Base-by-base conservation (phyloP, 2,797 vertebrate species). In the Trematomus bernacchii region DNA sequence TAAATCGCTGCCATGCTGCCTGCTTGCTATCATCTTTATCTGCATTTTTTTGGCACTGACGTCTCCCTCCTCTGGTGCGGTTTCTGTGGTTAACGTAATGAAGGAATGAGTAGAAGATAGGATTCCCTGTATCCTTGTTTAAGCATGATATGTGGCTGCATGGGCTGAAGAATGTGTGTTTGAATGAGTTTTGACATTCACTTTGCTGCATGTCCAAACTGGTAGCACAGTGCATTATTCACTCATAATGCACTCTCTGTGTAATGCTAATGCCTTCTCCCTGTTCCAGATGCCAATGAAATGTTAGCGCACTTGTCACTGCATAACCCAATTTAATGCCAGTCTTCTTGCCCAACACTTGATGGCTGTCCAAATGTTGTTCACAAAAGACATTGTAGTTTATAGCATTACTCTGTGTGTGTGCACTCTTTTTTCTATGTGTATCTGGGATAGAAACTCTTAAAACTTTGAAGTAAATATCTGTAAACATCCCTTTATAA, bases 201-300 rank as follows among this genome's bases (percentile, higher is more conserved):
- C 95, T 98, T 98, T 97, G 96, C 95, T 96, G 94, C 94, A 92
- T 94, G 97, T 98, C 97, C 94, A 94, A 94, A 91, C 94, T 95
- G 95, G 96, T 98, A 94, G 95, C 92, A 86, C 68, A 76, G 91
- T 92, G 94, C 95, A 97, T 98, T 98, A 97, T 96, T 98, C 96
- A 97, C 93, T 86, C 91, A 94, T 95, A 95, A 96, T 94, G 87
- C 94, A 93, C 94, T 94, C 94, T 94, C 94, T 93, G 92, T 94
- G 85, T 90, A 93, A 95, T 95, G 95, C 96, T 96, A 96, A 96
- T 94, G 94, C 94, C 92, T 95, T 89, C 80, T 87, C 84, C 76
- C 75, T 84, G 77, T 83, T 85, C 76, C 76, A 91, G 89, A 92
- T 87, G 87, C 89, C 91, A 89, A 80, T 86, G 79, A 81, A 80